Conservation (phyloP, 2,888 invertebrate species). For the Cistogaster globosa region DNA sequence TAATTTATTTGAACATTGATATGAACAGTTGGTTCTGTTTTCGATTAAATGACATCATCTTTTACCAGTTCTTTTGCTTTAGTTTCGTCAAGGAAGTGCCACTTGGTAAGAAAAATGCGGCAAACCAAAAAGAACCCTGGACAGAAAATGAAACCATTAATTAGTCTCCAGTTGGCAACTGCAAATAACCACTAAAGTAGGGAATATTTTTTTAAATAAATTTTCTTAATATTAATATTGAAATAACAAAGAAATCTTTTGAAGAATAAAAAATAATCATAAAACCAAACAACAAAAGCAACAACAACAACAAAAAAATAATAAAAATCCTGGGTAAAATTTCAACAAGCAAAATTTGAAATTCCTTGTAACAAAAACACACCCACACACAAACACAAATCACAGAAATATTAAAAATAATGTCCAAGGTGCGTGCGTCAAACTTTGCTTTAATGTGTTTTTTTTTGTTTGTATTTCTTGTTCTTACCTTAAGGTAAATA, state of each 20-base stretch:
- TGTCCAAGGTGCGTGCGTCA: conserved; percentile 60
- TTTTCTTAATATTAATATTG: conserved; percentile 53
- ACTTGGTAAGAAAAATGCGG: not conserved
- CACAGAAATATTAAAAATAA: conserved; percentile 9
- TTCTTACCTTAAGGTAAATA: not conserved
- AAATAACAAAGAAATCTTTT: conserved; percentile 46
- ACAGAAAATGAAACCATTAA: conserved; percentile 61
- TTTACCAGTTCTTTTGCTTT: conserved; percentile 3
- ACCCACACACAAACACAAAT: not conserved
- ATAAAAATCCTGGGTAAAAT: not conserved
- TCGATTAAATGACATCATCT: conserved; percentile 59
- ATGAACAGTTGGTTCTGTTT: conserved; percentile 25
- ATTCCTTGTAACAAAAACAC: not conserved
- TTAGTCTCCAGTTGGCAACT: conserved; percentile 63
- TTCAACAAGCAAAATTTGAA: not conserved
- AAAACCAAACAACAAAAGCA: conserved; percentile 60
- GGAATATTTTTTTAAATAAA: conserved; percentile 29
- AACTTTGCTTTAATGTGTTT: conserved; percentile 36
- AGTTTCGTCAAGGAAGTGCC: not conserved
- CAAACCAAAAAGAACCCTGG: not conserved
- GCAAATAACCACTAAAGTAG: not conserved
- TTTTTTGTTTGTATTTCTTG: not conserved
- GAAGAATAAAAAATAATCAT: conserved; percentile 63
- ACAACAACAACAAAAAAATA: conserved; percentile 21
- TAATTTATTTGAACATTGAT: conserved; percentile 44